Conservation (phyloP, 1,140 invertebrate genomes). For the Eubasilissa regina region DNA sequence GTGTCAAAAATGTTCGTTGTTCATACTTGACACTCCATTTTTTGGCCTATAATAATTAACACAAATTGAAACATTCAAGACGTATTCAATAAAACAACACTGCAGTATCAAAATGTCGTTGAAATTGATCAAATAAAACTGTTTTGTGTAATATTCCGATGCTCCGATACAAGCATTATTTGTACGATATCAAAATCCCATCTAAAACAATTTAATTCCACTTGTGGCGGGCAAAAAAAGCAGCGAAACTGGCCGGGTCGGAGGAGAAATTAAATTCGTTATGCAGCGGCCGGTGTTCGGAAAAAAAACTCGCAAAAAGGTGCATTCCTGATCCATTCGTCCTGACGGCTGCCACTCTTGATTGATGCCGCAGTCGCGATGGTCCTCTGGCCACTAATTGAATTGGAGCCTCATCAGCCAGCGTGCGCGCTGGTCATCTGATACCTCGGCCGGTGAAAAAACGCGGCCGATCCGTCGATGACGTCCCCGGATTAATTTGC, state of each 20-base stretch:
- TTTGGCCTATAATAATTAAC: no score
- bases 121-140: no score
- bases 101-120: no score
- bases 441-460: no score
- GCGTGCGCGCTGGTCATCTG: background rate
- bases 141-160: no score
- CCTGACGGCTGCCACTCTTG: background rate
- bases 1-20: no score
- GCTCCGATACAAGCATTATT: background rate
- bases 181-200: constrained; percentile 1
- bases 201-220: constrained; percentile 17
- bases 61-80: no score
- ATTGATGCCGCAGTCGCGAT: constrained; percentile 24
- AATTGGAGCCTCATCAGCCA: constrained; percentile 10
- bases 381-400: constrained; percentile 15
- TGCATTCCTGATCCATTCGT: background rate
- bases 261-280: constrained; percentile 19
- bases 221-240: background rate
- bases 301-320: constrained; percentile 11
- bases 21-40: no score
- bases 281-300: background rate
- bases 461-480: no score
- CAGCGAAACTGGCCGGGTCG: background rate
- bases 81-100: no score
- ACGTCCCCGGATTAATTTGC: no score